Evolutionary conservation across 2,888 invertebrate species (phyloP), one percentile per base, ranked within the genome.

Genomic region (Dyspetes luteomarginatus): DNA sequence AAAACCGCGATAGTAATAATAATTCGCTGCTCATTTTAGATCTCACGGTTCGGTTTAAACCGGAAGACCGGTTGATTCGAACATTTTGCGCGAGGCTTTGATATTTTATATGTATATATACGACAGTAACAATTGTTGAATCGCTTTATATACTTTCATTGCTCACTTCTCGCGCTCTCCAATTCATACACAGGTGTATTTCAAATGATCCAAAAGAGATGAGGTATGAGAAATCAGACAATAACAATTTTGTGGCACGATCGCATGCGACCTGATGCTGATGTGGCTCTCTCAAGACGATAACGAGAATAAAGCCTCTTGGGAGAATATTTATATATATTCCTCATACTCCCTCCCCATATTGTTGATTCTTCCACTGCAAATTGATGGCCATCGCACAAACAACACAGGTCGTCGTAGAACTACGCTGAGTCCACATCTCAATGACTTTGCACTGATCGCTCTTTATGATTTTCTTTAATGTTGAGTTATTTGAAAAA

Each of bases 371-470:
- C 36, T 36, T 60, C 19, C 9, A 30, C 30, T 30, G n/a, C 45
- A 28, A 45, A 22, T 22, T 48, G 60, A 72, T 72, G 72, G 50
- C 24, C 60, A 72, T 62, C 58, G 48, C 58, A 48, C 28, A 36
- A 22, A 52, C 52, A 22, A 19, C 15, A 48, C 15, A 17, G 48
- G 17, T 48, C 48, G 15, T 17, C 17, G 5, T 15, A 48, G 48
- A 48, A 5, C 17, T 48, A 43, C 45, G 64, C 45, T 55, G 45
- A 45, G 64, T 36, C 55, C 28, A n/a, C 36, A 67, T 64, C 77
- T 60, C 75, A 71, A 86, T 86, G 85, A 85, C 80, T 81, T 56
- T 69, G 85, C 85, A 83, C 78, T 82, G 85, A 87, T 86, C 87
- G 81, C 76, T 74, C 81, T 72, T 75, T 30, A 62, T 56, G 84